phyloP scores from a whole-genome alignment of 1,140 invertebrate species.

The Pseudomyrmex gracilis region DNA sequence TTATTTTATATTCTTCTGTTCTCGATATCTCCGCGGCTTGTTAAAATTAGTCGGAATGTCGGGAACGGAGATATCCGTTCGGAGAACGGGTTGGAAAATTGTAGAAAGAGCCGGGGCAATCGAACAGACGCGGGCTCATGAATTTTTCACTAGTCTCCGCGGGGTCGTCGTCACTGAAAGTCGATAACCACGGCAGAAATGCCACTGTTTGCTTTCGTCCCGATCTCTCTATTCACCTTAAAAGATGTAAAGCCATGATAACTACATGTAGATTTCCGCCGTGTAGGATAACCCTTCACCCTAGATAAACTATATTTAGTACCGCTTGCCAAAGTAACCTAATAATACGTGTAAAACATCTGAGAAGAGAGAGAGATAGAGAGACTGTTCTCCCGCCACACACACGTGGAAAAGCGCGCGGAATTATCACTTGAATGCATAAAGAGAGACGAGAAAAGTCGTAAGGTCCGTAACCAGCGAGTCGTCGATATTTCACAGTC shows the following conservation, averaged over 20 bases:
- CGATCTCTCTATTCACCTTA: slow-evolving; percentile 41
- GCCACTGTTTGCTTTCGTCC: slow-evolving; percentile 71
- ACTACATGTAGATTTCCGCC: slow-evolving; percentile 25
- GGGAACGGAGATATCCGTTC: neutral
- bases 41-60: slow-evolving; percentile 39
- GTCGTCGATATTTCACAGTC: slow-evolving; percentile 18
- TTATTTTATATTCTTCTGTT: slow-evolving; percentile 31
- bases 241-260: slow-evolving; percentile 49
- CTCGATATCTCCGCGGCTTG: neutral
- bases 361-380: neutral
- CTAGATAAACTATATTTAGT: slow-evolving; percentile 39
- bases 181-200: slow-evolving; percentile 74
- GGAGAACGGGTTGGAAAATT: slow-evolving; percentile 38
- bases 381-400: too few relatives aligned
- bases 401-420: too few relatives aligned
- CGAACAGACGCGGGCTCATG: slow-evolving; percentile 75
- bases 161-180: slow-evolving; percentile 77
- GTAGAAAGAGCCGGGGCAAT: slow-evolving; percentile 49
- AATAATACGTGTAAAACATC: slow-evolving; percentile 37
- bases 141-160: slow-evolving; percentile 77
- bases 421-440: neutral
- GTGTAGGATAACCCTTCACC: slow-evolving; percentile 22
- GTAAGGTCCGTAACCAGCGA: neutral
- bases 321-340: slow-evolving; percentile 31
- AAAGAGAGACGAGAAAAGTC: neutral